Base-by-base conservation (phyloP, 2,888 invertebrate species). In the Iselma pallidipennis region DNA sequence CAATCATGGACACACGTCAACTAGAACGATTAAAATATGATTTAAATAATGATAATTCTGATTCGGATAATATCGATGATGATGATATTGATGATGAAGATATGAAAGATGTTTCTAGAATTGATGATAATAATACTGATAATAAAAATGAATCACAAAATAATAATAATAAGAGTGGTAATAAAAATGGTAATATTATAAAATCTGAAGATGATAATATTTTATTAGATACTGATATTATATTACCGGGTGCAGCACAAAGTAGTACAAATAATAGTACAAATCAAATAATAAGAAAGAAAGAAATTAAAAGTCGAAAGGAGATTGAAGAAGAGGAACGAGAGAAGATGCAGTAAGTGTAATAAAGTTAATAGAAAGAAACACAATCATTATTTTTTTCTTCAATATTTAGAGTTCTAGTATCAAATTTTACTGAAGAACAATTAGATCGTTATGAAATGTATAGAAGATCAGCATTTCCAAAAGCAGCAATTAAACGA, bases 371-470 rank as follows among this genome's bases (percentile, higher is more conserved):
- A n/a, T n/a, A n/a, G n/a, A n/a, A n/a, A n/a, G n/a, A n/a, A n/a
- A n/a, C n/a, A n/a, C 14, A 4, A 12, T 66, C 49, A 16, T 45
- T 42, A 54, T 58, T 59, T 42, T 49, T 52, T 48, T 51, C 21
- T 42, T 7, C 23, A 19, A 49, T 5, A 28, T 33, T 72, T 78
- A 96, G 96, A 82, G 96, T 99, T 31, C 83, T 99, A 54, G 97
- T 99, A 0, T 98, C 98, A 0, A 98, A 99, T 81, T 99, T 99
- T 74, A 96, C 98, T 0, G 98, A 98, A 82, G 98, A 98, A 73
- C 99, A 99, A 79, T 82, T 99, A 55, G 95, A 98, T 79, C 87
- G 98, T 70, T 99, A 99, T 84, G 99, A 99, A 85, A 98, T 98
- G 95, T 99, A 94, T 79, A 85, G 99, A 68, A 85, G 99, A 75